A percentile compares a stretch with the other conserved stretches of the same genome.
phyloP scores from a whole-genome alignment of 2,888 invertebrate species.

The Chalcis sispes region DNA sequence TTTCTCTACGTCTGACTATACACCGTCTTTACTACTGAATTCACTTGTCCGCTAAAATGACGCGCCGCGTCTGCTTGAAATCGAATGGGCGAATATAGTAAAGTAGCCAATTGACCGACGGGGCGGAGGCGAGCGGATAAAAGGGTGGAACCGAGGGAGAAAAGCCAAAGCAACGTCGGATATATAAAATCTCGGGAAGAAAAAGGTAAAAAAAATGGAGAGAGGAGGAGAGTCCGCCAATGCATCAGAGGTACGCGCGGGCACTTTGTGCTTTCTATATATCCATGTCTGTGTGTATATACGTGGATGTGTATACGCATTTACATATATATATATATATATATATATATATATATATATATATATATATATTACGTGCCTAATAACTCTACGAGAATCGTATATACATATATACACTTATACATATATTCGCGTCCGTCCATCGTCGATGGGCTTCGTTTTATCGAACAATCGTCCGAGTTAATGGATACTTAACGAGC shows the following conservation, averaged over 20 bases:
- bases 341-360: no score
- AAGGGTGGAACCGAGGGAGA: background rate
- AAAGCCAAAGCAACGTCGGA: constrained; percentile 2
- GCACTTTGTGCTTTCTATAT: no score
- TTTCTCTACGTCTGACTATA: constrained; percentile 11
- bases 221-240: background rate
- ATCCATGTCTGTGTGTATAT: no score
- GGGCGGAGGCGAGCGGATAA: constrained; percentile 20
- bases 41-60: constrained; percentile 27
- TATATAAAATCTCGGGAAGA: constrained; percentile 25
- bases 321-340: no score
- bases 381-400: background rate
- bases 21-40: constrained; percentile 25
- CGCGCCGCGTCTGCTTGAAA: constrained; percentile 12
- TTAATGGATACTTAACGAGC: constrained; percentile 54
- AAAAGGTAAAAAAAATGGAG: constrained; percentile 4
- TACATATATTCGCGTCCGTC: background rate
- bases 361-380: no score
- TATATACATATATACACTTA: constrained; percentile 12
- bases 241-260: no score
- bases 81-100: constrained; percentile 10
- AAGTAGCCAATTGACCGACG: constrained; percentile 38
- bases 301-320: no score
- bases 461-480: constrained; percentile 54
- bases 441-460: constrained; percentile 6